Conservation (phyloP, 2,888 invertebrate genomes). For the Hedya salicella region DNA sequence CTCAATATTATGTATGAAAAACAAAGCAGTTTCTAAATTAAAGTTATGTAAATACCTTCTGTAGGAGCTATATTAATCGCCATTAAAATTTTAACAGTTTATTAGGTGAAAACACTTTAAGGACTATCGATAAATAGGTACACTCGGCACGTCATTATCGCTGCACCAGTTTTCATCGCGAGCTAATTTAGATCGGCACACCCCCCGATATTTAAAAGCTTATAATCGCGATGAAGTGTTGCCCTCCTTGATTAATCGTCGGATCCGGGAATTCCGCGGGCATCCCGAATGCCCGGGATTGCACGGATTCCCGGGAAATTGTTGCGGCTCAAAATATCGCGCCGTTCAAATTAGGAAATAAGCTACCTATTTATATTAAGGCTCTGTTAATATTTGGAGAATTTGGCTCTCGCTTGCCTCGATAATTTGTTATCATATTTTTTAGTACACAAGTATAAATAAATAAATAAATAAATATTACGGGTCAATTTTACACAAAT, state of each 20-base stretch:
- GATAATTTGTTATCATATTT: constrained; percentile 20
- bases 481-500: too few relatives aligned
- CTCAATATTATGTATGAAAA: too few relatives aligned
- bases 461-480: too few relatives aligned
- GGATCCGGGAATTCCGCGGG: constrained; percentile 57
- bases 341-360: constrained; percentile 44
- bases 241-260: constrained; percentile 77
- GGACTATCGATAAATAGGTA: constrained; percentile 55
- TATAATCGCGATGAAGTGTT: constrained; percentile 83
- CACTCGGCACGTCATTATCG: constrained; percentile 44
- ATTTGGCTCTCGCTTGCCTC: constrained; percentile 2
- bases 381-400: constrained; percentile 33
- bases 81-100: too few relatives aligned
- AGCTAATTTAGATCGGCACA: constrained; percentile 80
- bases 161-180: constrained; percentile 67
- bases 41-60: too few relatives aligned
- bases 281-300: constrained; percentile 55
- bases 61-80: too few relatives aligned
- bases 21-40: too few relatives aligned
- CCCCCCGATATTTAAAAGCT: constrained; percentile 79
- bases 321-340: constrained; percentile 55
- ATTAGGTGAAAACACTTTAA: too few relatives aligned
- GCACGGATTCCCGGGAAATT: constrained; percentile 50
- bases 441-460: not conserved
- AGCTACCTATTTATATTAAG: constrained; percentile 41